Evolutionary conservation across 2,888 invertebrate genomes (phyloP).

Genomic region (Steinernema scapterisci): DNA sequence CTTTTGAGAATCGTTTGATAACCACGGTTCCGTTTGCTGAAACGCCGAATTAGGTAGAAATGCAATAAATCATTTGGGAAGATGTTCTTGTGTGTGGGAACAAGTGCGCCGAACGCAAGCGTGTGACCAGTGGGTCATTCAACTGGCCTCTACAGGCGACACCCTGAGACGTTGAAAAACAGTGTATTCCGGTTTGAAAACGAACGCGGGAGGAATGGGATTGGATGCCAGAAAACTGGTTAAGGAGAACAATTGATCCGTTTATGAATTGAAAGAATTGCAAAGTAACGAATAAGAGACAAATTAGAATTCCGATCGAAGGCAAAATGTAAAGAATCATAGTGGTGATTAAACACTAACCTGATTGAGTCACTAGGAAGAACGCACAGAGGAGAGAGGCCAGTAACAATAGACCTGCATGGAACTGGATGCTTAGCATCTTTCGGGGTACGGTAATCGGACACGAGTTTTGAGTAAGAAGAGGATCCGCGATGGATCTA

Average conservation of each 20-base stretch:
- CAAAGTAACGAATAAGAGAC: too few relatives aligned
- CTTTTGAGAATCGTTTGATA: conserved; percentile 52
- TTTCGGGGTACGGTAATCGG: neutral
- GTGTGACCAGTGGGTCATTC: conserved; percentile 21
- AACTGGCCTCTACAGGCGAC: neutral
- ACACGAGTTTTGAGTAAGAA: neutral
- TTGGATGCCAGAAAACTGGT: neutral
- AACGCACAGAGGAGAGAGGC: too few relatives aligned
- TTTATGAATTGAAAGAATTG: neutral
- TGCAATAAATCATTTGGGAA: neutral
- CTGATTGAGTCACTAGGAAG: neutral
- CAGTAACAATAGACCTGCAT: too few relatives aligned
- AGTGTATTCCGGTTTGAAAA: conserved; percentile 26
- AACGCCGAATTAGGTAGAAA: neutral
- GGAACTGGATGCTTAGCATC: too few relatives aligned
- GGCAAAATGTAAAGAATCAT: too few relatives aligned
- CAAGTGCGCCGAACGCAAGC: neutral
- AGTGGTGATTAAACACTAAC: neutral
- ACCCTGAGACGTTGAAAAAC: conserved; percentile 13
- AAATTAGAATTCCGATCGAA: too few relatives aligned
- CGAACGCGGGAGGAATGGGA: conserved; percentile 7
- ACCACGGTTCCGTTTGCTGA: conserved; percentile 38
- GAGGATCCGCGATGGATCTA: neutral
- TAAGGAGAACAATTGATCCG: conserved; percentile 15
- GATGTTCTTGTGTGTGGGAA: neutral